These are phyloP conservation scores for Podocnemis expansa DNA, from an alignment of 2,113 vertebrate genomes.

Conservation along the genomic window DNA sequence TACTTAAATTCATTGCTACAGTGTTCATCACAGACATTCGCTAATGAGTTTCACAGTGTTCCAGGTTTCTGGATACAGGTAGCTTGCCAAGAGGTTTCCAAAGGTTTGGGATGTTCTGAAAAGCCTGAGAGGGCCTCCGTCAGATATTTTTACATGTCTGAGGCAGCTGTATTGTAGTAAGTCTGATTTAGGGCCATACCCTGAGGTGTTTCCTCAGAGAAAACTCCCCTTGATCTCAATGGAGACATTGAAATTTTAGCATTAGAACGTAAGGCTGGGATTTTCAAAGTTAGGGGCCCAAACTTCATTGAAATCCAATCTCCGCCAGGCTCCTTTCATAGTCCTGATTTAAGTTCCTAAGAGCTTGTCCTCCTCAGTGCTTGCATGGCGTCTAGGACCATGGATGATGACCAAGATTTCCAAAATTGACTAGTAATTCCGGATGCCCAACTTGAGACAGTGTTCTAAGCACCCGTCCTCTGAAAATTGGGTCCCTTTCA, in stretches of 20 bases:
- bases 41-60: background rate
- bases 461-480: background rate
- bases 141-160: background rate
- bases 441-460: background rate
- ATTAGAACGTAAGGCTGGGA: background rate
- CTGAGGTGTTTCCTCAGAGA: background rate
- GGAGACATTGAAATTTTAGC: background rate
- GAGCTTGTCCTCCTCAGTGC: background rate
- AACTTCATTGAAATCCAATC: background rate
- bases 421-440: background rate
- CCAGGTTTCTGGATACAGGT: background rate
- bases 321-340: background rate
- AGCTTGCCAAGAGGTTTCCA: background rate
- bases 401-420: background rate
- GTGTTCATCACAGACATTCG: background rate
- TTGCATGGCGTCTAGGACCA: background rate
- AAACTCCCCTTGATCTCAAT: background rate
- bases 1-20: background rate
- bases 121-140: background rate
- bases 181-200: background rate
- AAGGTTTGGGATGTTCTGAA: background rate
- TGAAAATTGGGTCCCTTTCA: background rate
- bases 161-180: background rate
- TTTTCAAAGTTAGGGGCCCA: background rate
- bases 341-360: background rate